A percentile compares a stretch with the other conserved stretches of the same genome.
These are phyloP conservation scores for Pocillopora meandrina DNA, from an alignment of 92 coral and sea anemone species.

Conservation along the genomic window DNA sequence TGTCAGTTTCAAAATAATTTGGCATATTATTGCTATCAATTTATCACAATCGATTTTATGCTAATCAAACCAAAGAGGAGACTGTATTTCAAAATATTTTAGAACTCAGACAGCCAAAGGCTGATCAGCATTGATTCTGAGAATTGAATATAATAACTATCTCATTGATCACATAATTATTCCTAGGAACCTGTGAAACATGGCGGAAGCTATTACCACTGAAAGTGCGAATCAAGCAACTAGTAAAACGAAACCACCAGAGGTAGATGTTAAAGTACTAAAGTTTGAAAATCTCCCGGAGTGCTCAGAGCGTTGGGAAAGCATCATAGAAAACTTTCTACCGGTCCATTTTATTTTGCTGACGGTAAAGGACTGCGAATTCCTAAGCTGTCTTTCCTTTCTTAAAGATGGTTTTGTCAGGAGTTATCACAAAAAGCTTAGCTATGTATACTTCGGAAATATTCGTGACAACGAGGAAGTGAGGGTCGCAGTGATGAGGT, in stretches of 20 bases:
- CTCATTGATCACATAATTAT: too few relatives aligned
- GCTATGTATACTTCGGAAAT: constrained; percentile 5
- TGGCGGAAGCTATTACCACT: too few relatives aligned
- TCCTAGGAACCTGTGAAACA: too few relatives aligned
- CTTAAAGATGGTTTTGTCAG: not conserved
- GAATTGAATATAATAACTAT: too few relatives aligned
- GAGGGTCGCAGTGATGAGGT: constrained; percentile 1
- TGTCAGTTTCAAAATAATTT: too few relatives aligned
- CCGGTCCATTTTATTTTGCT: not conserved
- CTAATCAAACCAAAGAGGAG: too few relatives aligned
- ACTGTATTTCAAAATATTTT: too few relatives aligned
- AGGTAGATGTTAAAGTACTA: not conserved
- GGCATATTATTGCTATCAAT: too few relatives aligned
- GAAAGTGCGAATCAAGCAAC: too few relatives aligned
- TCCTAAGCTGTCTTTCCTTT: constrained; percentile 3
- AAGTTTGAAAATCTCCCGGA: not conserved
- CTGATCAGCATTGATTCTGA: too few relatives aligned
- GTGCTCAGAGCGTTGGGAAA: not conserved
- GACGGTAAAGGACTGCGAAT: constrained; percentile 2
- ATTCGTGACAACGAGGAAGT: not conserved
- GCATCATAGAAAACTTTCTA: not conserved
- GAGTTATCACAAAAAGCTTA: not conserved
- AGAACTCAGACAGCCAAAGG: too few relatives aligned
- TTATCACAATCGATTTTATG: too few relatives aligned
- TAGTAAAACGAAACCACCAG: not conserved